Evolutionary conservation across 2,888 invertebrate species (phyloP), one percentile per base, ranked within the genome.

Genomic region (Microctonus hyperodae): DNA sequence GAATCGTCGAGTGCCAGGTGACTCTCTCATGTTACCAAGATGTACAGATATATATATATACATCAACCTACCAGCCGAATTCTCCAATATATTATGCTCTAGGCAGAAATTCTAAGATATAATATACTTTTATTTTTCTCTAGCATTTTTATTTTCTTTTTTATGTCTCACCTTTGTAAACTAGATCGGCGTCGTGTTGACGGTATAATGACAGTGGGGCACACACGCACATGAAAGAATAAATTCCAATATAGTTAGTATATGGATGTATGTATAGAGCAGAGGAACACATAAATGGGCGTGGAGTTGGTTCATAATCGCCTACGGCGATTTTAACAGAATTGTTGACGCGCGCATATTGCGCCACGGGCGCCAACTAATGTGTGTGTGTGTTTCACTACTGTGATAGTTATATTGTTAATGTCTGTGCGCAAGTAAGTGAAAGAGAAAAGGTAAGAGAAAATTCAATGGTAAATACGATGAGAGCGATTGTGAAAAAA

Each of bases 1-100:
- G 71, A 67, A 61, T 64, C 37, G 66, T 68, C 69, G 69, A 68
- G 70, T 68, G 63, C 68, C 71, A 73, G 70, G 69, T 68, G 70
- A 71, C 68, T 73, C 56, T 67, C 66, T 70, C 65, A 64, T 60
- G 64, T 70, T 71, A 70, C 69, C 40, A 65, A 68, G 55, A 61
- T 66, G 65, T 58, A 35, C 23, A 59, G 44, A 20, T 40, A 28
- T 28, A 28, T 28, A 28, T 7, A 28, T 28, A 28, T 28, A 28
- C 28, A 28, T 28, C 3, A 7, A 28, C 7, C 22, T 16, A 23
- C 31, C 16, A 44, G 16, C 44, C 9, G 2, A 59, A 28, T 10
- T 28, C 31, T 44, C 37, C 10, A 35, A 37, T 35, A 50, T 58
- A 35, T 51, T 58, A n/a, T 55, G 50, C 48, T 58, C 48, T 23